Base-by-base conservation (phyloP, 2,113 vertebrate genomes). In the Eurypyga helias region DNA sequence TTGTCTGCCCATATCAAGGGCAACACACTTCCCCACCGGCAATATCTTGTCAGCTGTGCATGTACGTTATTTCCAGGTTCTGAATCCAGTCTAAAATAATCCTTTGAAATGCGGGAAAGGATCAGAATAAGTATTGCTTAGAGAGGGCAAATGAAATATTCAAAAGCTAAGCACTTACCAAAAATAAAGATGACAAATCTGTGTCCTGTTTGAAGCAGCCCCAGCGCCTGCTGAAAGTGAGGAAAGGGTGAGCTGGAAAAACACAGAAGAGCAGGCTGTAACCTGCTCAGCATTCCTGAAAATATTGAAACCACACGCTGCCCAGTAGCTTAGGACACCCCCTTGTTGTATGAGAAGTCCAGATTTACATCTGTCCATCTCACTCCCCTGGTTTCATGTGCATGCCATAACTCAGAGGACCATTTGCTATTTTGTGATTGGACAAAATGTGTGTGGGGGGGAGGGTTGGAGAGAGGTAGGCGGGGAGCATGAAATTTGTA, bases 71-170 rank as follows among this genome's bases (percentile, higher is more conserved):
- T 90, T 93, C 49, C 62, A 88, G 19, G 15, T 83, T 86, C 69
- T 93, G 66, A 93, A 83, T 79, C 15, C 66, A 70, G 43, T 64
- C 83, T 58, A 85, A 65, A 93, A 87, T 76, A 94, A 96, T 43
- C 72, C 58, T 83, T 84, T 84, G 67, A 67, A 92, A 41, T 24
- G 34, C 5, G 2, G 60, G 43, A 67, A 93, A 95, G 55, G 71
- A 83, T 89, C 70, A 66, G 34, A 64, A 4, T 58, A 90, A 45
- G 3, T 51, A 71, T 70, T 94, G 29, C 70, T 88, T 73, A 77
- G 25, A 49, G 23, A 80, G 25, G 46, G 29, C 6, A 92, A 83
- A 77, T 48, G 52, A 90, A 94, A 95, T 75, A 80, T 33, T 84
- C 78, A 76, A 71, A 81, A 90, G 19, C 20, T 72, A 77, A 96